Evolutionary conservation across 2,888 invertebrate genomes (phyloP).

Genomic region (Anagyrus pseudococci): DNA sequence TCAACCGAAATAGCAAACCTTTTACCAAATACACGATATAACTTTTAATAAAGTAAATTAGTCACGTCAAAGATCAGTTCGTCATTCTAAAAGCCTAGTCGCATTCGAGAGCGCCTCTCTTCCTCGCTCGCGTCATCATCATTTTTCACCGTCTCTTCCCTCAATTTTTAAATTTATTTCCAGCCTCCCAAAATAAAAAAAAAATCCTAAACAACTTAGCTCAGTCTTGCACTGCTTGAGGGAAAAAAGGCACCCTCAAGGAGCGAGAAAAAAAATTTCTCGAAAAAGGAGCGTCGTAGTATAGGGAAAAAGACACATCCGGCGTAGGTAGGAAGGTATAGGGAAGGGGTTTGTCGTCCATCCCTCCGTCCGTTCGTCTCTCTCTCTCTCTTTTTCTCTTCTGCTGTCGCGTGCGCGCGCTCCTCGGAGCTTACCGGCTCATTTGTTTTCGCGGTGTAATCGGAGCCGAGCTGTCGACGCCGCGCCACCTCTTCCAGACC

Average conservation of each 20-base stretch:
- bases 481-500: too few relatives aligned
- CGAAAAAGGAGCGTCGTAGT: neutral
- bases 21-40: too few relatives aligned
- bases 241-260: neutral
- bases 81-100: too few relatives aligned
- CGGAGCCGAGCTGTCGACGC: conserved; percentile 48
- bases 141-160: neutral
- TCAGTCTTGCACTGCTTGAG: too few relatives aligned
- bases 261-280: neutral
- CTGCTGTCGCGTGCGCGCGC: neutral
- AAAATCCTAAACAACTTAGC: too few relatives aligned
- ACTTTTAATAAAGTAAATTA: too few relatives aligned
- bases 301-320: neutral
- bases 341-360: neutral
- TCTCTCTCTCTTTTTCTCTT: neutral
- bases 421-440: conserved; percentile 39
- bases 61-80: too few relatives aligned
- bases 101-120: neutral
- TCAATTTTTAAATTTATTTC: neutral
- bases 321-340: neutral
- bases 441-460: conserved; percentile 53
- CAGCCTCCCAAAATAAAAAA: neutral
- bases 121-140: neutral
- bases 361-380: conserved; percentile 14
- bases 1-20: too few relatives aligned